Evolutionary conservation across 1,140 invertebrate genomes (phyloP).

Genomic region (Brachionus asplanchnoidis): DNA sequence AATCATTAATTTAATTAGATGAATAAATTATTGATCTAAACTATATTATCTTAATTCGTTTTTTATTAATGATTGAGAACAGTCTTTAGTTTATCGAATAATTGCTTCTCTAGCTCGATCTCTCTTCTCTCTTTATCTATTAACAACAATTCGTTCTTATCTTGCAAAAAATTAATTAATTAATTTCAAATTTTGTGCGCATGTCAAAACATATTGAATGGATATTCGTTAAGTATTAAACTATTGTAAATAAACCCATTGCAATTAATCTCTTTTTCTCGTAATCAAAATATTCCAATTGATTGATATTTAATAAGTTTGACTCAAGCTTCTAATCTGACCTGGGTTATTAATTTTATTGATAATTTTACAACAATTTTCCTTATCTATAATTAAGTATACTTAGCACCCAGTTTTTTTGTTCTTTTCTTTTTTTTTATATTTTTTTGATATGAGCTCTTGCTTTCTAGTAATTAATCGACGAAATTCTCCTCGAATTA

Average conservation of each 20-base stretch:
- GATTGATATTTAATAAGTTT: conserved; percentile 21
- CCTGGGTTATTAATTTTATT: neutral
- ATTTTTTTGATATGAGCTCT: neutral
- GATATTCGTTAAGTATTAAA: conserved; percentile 3
- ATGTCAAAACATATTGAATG: conserved; percentile 15
- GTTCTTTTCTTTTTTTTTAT: neutral
- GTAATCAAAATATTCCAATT: conserved; percentile 1
- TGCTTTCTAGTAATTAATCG: neutral
- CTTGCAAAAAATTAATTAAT: conserved; percentile 30
- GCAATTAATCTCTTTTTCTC: conserved; percentile 20
- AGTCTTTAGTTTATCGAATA: conserved; percentile 37
- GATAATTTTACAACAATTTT: neutral
- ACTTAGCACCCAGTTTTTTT: neutral
- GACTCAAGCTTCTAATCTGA: neutral
- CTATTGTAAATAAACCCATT: neutral
- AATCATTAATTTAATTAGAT: conserved; percentile 37
- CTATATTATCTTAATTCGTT: conserved; percentile 30
- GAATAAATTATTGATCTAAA: conserved; percentile 37
- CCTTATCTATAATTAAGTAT: neutral
- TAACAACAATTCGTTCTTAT: conserved; percentile 36
- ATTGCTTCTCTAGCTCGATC: conserved; percentile 10
- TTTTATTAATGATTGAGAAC: conserved; percentile 37
- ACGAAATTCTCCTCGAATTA: neutral
- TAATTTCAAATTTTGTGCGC: conserved; percentile 26
- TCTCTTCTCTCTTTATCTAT: conserved; percentile 17